phyloP scores from a whole-genome alignment of 1,140 invertebrate species.

The Dysdera silvatica region DNA sequence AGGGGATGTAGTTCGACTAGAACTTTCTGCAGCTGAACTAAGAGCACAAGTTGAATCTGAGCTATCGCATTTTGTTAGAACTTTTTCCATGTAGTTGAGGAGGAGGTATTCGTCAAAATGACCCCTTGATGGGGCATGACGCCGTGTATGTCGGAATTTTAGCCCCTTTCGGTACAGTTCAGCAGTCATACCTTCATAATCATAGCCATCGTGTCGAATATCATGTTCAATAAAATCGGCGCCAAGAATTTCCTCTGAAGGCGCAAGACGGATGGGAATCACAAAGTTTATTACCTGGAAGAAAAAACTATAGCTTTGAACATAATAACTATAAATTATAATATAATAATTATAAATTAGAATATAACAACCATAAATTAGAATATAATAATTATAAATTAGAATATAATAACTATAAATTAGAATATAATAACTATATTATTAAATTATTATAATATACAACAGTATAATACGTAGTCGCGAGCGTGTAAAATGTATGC shows the following conservation, averaged over 20 bases:
- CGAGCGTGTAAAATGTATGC: too few relatives aligned
- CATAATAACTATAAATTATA: too few relatives aligned
- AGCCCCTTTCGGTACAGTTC: slow-evolving; percentile 6
- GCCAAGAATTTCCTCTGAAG: slow-evolving; percentile 72
- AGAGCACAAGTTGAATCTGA: background rate
- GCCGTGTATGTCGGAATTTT: background rate
- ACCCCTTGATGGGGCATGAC: background rate
- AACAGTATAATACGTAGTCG: too few relatives aligned
- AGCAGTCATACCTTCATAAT: slow-evolving; percentile 24
- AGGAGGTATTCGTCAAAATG: slow-evolving; percentile 20
- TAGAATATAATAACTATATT: too few relatives aligned
- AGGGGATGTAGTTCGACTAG: background rate
- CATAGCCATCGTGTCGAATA: slow-evolving; percentile 52
- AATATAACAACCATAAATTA: too few relatives aligned
- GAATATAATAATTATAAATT: too few relatives aligned
- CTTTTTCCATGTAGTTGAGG: slow-evolving; percentile 22
- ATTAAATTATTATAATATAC: too few relatives aligned
- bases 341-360: too few relatives aligned
- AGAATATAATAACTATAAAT: too few relatives aligned
- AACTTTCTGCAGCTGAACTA: background rate
- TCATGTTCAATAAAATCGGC: slow-evolving; percentile 80
- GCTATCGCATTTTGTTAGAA: slow-evolving; percentile 5
- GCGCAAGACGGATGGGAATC: slow-evolving; percentile 70
- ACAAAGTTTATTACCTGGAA: slow-evolving; percentile 60
- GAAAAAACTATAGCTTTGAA: background rate